Base-by-base conservation (phyloP, 2,888 invertebrate species). In the Agriopis aurantiaria region DNA sequence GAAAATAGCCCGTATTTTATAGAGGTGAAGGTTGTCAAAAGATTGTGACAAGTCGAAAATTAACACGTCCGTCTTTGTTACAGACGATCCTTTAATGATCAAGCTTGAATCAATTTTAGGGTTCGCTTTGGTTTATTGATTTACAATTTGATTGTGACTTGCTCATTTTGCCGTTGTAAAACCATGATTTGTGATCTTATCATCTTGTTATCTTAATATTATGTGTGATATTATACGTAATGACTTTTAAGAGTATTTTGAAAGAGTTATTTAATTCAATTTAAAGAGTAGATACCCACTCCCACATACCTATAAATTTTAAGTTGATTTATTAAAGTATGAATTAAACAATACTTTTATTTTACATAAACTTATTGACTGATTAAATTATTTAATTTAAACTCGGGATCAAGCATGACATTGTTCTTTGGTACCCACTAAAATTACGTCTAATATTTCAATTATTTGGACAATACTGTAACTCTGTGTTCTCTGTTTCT, bases 61-160 rank as follows among this genome's bases (percentile, higher is more conserved):
- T 90, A 91, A 93, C 88, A 89, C 88, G 89, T 93, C 89, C 82
- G 84, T 91, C 89, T 92, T 91, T 86, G 91, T 91, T 91, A 91
- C 91, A 90, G 91, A 91, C 90, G 90, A 93, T 93, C 88, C 85
- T 86, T 88, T 92, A 91, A 93, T 92, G 89, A 92, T 89, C 82
- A 82, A 85, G 87, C 85, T 86, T 83, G 79, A 92, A 92, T 92
- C 91, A 87, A 92, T 92, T 92, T 88, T 86, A 86, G 90, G 89
- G 85, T 87, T 88, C 88, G 75, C 85, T 83, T 82, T 85, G 86
- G 84, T 89, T 89, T 90, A 93, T 93, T 94, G 91, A 93, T 92
- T 92, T 90, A 92, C 87, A 85, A 82, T 85, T 85, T 77, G 82
- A 78, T 87, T 83, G 85, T 94, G 93, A 94, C 92, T 93, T 88